A percentile compares a stretch with the other conserved stretches of the same genome.
Evolutionary conservation across 2,797 vertebrate genomes (phyloP).

Genomic region (Amphiprion clarkii): DNA sequence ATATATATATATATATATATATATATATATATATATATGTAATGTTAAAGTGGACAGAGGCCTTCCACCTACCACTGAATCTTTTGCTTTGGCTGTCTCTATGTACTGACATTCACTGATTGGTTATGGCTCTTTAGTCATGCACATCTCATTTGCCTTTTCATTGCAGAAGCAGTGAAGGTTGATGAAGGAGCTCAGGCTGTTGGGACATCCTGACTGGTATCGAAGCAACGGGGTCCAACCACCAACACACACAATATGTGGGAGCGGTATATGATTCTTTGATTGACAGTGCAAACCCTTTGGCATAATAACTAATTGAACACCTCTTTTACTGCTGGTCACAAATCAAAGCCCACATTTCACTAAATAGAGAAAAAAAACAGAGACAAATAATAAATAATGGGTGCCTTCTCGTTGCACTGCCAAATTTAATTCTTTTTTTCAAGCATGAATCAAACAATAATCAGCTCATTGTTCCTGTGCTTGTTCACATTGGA

Average conservation of each 20-base stretch:
- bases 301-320: slow-evolving; percentile 31
- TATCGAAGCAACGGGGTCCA: slow-evolving; percentile 27
- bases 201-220: slow-evolving; percentile 58
- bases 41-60: no score
- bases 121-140: slow-evolving; percentile 19
- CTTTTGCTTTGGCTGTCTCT: background rate
- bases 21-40: no score
- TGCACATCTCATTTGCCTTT: slow-evolving; percentile 23
- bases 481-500: slow-evolving; percentile 17
- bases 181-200: slow-evolving; percentile 40
- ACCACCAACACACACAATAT: background rate
- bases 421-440: slow-evolving; percentile 2
- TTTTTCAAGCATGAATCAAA: slow-evolving; percentile 8
- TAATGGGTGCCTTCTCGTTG: background rate
- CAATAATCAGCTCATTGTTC: slow-evolving; percentile 22
- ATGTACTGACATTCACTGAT: slow-evolving; percentile 11
- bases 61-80: no score
- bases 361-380: slow-evolving; percentile 4
- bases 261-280: background rate
- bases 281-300: slow-evolving; percentile 5
- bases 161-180: slow-evolving; percentile 60
- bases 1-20: no score
- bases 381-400: slow-evolving; percentile 25
- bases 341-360: slow-evolving; percentile 33
- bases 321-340: background rate